Base-by-base conservation (phyloP, 2,113 vertebrate genomes). In the Indri indri region DNA sequence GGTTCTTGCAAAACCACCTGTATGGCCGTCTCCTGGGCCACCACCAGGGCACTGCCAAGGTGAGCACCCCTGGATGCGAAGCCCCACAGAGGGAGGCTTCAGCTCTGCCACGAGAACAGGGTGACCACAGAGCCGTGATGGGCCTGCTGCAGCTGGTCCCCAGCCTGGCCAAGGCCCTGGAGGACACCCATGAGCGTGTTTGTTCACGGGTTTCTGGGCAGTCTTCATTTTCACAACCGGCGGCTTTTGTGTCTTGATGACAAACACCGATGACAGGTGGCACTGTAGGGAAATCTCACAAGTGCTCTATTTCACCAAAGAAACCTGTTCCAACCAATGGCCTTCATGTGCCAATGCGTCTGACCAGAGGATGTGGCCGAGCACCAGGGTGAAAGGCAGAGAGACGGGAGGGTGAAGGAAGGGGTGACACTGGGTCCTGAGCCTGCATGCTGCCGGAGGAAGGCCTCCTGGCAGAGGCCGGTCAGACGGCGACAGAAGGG, bases 391-490 rank as follows among this genome's bases (percentile, higher is more conserved):
- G 30, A 84, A 40, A 76, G 81, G 30, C 81, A 88, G 91, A 61
- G 32, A 23, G 50, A 10, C 0, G 0, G 4, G 25, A 25, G 13
- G 37, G 42, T 5, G 17, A 37, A 25, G 3, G 47, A 59, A 45
- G 23, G 17, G 11, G 27, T 1, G 6, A 45, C 9, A 0, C 20
- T 25, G 61, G 68, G 20, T 7, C 68, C 50, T 0, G 0, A 32
- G n/a, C 11, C 22, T 40, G 10, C 30, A 11, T 27, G 37, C 30
- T 27, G 7, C 37, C 12, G 14, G n/a, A 40, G 52, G 42, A 45
- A 11, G n/a, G 27, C 25, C n/a, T 70, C 76, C 88, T 71, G 7
- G 71, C 37, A 76, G 50, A 83, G 61, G 77, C 61, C 13, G 50
- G 74, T 34, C 74, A 86, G 40, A 66, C 2, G 17, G 17, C n/a